phyloP scores from a whole-genome alignment of 2,113 vertebrate genomes.

The Rhadina sibilatrix region DNA sequence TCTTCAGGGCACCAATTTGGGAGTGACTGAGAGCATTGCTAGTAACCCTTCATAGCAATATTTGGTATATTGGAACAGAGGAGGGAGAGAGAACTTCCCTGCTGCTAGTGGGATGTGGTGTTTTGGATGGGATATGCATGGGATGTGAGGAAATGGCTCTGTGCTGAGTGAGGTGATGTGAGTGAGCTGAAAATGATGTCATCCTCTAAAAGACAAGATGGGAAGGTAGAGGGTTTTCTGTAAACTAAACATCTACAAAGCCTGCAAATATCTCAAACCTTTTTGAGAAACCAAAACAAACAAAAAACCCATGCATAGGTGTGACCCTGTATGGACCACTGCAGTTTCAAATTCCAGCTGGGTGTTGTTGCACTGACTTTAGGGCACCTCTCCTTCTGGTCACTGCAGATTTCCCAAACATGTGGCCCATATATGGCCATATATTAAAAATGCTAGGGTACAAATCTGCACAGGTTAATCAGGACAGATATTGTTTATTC shows the following conservation, averaged over 20 bases:
- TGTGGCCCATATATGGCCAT: neutral
- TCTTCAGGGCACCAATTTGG: neutral
- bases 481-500: neutral
- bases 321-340: neutral
- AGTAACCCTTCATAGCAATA: neutral
- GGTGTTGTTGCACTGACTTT: neutral
- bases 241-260: neutral
- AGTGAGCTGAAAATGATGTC: neutral
- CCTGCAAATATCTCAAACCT: neutral
- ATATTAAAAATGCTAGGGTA: neutral
- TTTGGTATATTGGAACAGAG: neutral
- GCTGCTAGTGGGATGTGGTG: neutral
- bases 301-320: rapidly evolving
- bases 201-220: neutral
- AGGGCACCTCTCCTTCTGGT: neutral
- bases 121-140: neutral
- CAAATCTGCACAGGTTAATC: neutral
- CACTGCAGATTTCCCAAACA: neutral
- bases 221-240: neutral
- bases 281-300: neutral
- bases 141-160: neutral
- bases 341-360: neutral
- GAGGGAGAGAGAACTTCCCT: neutral
- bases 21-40: neutral
- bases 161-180: neutral